Evolutionary conservation across 53 echinoderm and acorn worm genomes (phyloP).

Genomic region (Apostichopus leukothele): DNA sequence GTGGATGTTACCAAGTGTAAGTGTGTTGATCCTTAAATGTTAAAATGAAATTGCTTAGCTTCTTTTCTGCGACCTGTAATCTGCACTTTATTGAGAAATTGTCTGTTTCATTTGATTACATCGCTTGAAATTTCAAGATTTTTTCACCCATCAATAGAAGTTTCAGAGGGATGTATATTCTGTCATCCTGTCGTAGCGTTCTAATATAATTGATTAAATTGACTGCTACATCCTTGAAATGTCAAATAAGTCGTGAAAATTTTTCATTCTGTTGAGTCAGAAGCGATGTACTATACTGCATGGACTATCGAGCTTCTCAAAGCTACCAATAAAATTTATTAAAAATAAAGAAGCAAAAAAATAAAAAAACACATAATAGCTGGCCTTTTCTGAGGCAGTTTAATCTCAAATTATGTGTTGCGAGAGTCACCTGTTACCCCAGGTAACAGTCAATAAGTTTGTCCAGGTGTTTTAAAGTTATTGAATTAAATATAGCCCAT

Average conservation of each 20-base stretch:
- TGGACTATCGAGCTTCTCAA: background rate
- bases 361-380: background rate
- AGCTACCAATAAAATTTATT: background rate
- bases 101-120: no score
- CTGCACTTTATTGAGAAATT: no score
- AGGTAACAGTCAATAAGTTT: constrained; percentile 10
- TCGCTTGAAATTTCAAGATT: no score
- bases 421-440: constrained; percentile 25
- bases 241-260: background rate
- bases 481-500: constrained; percentile 8
- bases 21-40: no score
- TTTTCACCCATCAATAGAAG: no score
- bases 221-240: background rate
- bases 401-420: background rate
- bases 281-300: background rate
- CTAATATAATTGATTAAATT: background rate
- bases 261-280: background rate
- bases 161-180: no score
- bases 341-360: background rate
- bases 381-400: background rate
- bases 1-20: no score
- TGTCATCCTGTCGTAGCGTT: no score
- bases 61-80: no score
- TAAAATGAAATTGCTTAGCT: no score
- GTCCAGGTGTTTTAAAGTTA: constrained; percentile 26